phyloP scores from a whole-genome alignment of 2,797 vertebrate genomes.

The Nyctibius grandis region DNA sequence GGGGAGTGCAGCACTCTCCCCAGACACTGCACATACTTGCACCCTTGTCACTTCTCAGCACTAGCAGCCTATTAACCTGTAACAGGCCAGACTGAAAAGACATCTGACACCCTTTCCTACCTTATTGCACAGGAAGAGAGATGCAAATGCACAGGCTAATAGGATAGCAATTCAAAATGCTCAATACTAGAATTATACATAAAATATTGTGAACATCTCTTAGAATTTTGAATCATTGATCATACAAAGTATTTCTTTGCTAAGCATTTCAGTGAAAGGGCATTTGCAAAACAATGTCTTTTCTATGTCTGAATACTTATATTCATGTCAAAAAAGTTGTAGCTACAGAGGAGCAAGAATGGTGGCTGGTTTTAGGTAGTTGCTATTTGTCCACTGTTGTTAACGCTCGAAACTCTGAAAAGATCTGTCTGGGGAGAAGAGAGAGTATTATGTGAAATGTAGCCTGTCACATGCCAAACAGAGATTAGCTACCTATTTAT shows the following conservation, averaged over 20 bases:
- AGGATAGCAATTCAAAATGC: background rate
- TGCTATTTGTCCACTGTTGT: background rate
- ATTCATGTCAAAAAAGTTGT: background rate
- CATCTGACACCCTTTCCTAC: background rate
- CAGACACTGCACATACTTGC: background rate
- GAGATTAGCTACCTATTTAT: background rate
- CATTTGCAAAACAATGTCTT: background rate
- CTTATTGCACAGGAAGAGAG: background rate
- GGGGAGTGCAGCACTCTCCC: background rate
- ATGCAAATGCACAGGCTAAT: background rate
- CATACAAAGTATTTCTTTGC: background rate
- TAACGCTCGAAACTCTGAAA: background rate
- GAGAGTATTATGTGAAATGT: background rate
- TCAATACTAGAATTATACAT: background rate
- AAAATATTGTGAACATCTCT: background rate
- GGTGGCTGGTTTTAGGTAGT: background rate
- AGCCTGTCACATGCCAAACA: background rate
- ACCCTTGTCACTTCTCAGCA: background rate
- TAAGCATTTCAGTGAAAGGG: background rate
- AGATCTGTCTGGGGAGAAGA: background rate
- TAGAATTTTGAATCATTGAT: background rate
- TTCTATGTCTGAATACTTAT: background rate
- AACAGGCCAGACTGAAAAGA: background rate
- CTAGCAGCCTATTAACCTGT: background rate
- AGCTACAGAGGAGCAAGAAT: background rate